Conservation (phyloP, 2,797 vertebrate species). For the Saxicola maurus region DNA sequence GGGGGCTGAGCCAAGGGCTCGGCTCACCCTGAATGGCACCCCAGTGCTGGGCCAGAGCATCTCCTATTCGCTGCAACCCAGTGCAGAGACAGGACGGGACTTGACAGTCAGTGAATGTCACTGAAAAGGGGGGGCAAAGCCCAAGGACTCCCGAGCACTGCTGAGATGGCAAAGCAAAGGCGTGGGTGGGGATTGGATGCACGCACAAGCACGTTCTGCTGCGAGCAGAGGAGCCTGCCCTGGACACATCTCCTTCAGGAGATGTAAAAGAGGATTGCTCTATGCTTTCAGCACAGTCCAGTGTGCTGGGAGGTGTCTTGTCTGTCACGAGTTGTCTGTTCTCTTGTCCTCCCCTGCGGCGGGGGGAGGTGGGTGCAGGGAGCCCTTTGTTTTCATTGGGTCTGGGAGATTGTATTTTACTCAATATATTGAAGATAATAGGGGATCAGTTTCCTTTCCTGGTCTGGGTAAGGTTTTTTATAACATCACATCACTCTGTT, state of each 20-base stretch:
- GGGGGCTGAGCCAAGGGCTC: neutral
- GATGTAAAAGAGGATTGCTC: neutral
- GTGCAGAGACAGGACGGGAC: neutral
- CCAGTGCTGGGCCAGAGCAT: accelerated
- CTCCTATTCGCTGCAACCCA: neutral
- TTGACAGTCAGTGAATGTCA: neutral
- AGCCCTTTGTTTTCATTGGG: neutral
- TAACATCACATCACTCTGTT: neutral
- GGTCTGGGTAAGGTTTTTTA: neutral
- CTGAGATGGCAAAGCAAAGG: neutral
- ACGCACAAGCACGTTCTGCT: accelerated
- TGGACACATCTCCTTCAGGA: neutral
- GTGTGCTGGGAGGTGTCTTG: neutral
- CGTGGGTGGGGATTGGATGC: neutral
- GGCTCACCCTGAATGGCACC: accelerated
- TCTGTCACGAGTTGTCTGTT: neutral
- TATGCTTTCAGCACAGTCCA: neutral
- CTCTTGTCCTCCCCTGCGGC: neutral
- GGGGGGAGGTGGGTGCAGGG: neutral
- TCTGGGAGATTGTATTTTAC: neutral
- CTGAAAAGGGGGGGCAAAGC: neutral
- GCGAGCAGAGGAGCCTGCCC: neutral
- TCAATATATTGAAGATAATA: neutral
- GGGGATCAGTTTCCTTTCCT: neutral
- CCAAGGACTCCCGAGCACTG: neutral